Percentiles rank a stretch among this genome's conserved stretches.
Evolutionary conservation across 2,888 invertebrate species (phyloP).

Genomic region (Harpalus rufipes): DNA sequence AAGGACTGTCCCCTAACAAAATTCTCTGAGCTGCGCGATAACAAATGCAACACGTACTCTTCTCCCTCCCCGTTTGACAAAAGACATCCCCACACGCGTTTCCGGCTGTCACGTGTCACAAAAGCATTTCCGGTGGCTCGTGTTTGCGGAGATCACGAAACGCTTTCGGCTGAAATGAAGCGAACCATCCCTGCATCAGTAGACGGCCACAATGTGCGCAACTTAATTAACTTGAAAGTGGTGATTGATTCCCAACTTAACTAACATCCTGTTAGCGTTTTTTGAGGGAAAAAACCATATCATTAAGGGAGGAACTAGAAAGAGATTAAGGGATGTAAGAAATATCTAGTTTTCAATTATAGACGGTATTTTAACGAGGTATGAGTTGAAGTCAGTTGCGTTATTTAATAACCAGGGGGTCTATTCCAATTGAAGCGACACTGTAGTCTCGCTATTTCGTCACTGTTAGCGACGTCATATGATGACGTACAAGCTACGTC

Average conservation of each 20-base stretch:
- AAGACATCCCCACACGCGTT: constrained; percentile 36
- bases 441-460: too few relatives aligned
- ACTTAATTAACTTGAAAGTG: not conserved
- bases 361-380: too few relatives aligned
- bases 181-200: not conserved
- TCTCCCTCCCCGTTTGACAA: not conserved
- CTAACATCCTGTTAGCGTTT: not conserved
- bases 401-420: too few relatives aligned
- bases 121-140: constrained; percentile 30
- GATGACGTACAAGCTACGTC: too few relatives aligned
- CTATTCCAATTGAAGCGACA: too few relatives aligned
- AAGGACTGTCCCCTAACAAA: not conserved
- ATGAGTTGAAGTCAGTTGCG: too few relatives aligned
- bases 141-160: constrained; percentile 11
- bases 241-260: not conserved
- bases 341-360: too few relatives aligned
- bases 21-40: constrained; percentile 2
- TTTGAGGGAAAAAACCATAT: not conserved
- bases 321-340: too few relatives aligned
- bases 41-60: constrained; percentile 48
- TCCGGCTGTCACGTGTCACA: constrained; percentile 54
- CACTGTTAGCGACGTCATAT: too few relatives aligned
- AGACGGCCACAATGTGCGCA: not conserved
- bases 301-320: not conserved
- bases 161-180: not conserved